Conservation (phyloP, 1,140 invertebrate species). For the Pogonomyrmex barbatus region DNA sequence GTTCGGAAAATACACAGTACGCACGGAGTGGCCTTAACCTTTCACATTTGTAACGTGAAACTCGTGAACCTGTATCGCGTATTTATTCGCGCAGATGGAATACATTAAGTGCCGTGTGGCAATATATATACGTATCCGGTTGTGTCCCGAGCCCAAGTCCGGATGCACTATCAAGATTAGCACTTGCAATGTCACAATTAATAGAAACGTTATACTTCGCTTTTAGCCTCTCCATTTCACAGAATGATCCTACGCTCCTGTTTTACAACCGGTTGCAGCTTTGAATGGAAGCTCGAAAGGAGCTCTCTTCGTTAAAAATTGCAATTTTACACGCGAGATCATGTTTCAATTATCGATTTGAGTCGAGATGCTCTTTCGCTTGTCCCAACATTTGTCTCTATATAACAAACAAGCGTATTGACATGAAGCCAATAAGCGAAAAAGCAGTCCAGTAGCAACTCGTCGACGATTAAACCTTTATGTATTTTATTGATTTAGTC, state of each 20-base stretch:
- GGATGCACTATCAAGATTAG: constrained; percentile 31
- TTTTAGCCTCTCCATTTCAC: background rate
- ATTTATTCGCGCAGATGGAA: constrained; percentile 39
- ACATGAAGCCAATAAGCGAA: constrained; percentile 43
- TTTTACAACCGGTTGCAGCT: background rate
- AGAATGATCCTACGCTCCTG: background rate
- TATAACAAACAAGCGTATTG: constrained; percentile 9
- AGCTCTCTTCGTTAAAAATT: background rate
- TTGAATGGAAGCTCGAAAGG: background rate
- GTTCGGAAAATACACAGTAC: constrained; percentile 21
- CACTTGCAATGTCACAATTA: constrained; percentile 29
- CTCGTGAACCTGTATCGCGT: constrained; percentile 48
- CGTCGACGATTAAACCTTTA: constrained; percentile 55
- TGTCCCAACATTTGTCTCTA: constrained; percentile 9
- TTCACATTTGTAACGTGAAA: constrained; percentile 57
- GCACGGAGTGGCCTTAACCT: constrained; percentile 61
- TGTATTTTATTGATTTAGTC: constrained; percentile 56
- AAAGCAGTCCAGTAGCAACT: constrained; percentile 26
- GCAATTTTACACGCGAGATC: background rate
- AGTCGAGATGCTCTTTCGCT: background rate
- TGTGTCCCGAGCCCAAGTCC: background rate
- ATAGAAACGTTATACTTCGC: constrained; percentile 11
- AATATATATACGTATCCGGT: background rate
- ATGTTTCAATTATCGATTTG: background rate
- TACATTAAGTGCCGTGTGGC: constrained; percentile 20